A percentile compares a stretch with the other conserved stretches of the same genome.
Evolutionary conservation across 2,113 vertebrate genomes (phyloP).

Genomic region (Leptobrachium leishanense): DNA sequence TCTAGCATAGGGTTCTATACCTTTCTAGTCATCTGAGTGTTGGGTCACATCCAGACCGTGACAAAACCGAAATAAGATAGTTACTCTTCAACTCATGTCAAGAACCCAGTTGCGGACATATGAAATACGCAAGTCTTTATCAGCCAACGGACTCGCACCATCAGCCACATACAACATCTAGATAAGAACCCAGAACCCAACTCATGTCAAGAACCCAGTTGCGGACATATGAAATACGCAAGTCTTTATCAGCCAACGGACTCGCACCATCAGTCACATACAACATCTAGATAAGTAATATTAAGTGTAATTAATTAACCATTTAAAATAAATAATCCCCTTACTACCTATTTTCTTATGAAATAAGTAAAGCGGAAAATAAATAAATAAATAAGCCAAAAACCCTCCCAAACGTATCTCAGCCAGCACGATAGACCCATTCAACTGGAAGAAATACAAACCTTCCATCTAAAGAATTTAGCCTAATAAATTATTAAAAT

Average conservation of each 20-base stretch:
- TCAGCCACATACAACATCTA: slow-evolving; percentile 51
- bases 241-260: too few species aligned
- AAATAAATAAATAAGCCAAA: background rate
- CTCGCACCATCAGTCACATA: slow-evolving; percentile 40
- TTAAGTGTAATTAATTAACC: slow-evolving; percentile 14
- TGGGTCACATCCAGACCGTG: too few species aligned
- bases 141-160: too few species aligned
- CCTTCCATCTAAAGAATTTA: slow-evolving; percentile 39
- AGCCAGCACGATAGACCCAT: slow-evolving; percentile 8
- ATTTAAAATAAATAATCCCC: background rate
- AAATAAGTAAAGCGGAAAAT: background rate
- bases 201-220: too few species aligned
- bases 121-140: too few species aligned
- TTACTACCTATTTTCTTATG: background rate
- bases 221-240: too few species aligned
- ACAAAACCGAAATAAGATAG: too few species aligned
- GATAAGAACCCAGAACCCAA: too few species aligned
- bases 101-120: too few species aligned
- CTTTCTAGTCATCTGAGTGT: too few species aligned
- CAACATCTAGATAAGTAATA: slow-evolving; percentile 3
- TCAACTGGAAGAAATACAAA: slow-evolving; percentile 39
- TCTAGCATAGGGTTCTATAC: too few species aligned
- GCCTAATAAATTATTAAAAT: slow-evolving; percentile 47
- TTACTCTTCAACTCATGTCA: too few species aligned
- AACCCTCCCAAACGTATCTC: background rate